Base-by-base conservation (phyloP, 2,113 vertebrate genomes). In the Hemiprocne comata region DNA sequence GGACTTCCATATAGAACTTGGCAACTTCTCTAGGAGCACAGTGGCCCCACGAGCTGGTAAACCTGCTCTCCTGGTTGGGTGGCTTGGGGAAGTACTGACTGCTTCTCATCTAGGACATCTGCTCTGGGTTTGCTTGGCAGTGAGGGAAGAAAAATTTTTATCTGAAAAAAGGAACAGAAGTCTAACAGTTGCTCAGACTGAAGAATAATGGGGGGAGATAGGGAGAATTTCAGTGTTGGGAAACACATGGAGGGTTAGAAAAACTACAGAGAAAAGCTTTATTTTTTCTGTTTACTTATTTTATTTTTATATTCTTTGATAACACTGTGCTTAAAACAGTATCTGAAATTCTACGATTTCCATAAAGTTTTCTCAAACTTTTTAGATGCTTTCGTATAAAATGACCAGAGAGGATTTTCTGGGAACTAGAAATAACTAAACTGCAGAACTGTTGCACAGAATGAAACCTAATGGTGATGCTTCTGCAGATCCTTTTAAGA, bases 1-100 rank as follows among this genome's bases (percentile, higher is more conserved):
- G 19, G 11, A 15, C 12, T 81, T 72, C 29, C 46, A 25, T 17
- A 33, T 0, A 26, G 69, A 62, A 58, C 38, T 15, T 38, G 57
- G 20, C 38, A 53, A 33, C n/a, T 76, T 42, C 40, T 38, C 0
- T 1, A 58, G 69, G 64, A 74, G 36, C 11, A 33, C 0, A 7
- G 57, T 6, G 28, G 29, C n/a, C 34, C 2, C 1, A 21, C 1
- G 9, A 87, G 40, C 14, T 0, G 0, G 48, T 42, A 38, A 26
- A 5, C 29, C 33, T 1, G 25, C 33, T 70, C 34, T 16, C 1
- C 0, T 5, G 17, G 53, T 7, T 33, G 50, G 40, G 62, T 20
- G 20, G 20, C 21, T 44, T 9, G 10, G 81, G 79, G 29, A 13
- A 23, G 38, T 4, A 26, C 61, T 5, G 25, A 9, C 51, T 48